phyloP scores from a whole-genome alignment of 2,797 vertebrate species.

The Lepilemur septentrionalis region DNA sequence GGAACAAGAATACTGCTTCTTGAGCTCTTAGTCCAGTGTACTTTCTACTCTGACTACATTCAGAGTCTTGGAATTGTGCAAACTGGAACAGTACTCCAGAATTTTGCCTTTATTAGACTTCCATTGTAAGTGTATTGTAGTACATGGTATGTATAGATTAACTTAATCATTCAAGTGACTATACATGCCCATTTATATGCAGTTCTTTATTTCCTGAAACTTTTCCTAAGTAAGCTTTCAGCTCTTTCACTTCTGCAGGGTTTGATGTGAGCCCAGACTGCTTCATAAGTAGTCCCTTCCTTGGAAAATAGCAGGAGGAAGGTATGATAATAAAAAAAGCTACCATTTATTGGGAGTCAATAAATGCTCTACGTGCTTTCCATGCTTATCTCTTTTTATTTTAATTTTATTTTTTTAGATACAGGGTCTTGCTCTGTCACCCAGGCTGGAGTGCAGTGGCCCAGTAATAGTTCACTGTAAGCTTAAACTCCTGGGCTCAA shows the following conservation, averaged over 20 bases:
- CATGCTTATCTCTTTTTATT: background rate
- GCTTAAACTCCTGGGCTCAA: background rate
- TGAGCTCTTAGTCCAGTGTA: background rate
- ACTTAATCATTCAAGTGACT: background rate
- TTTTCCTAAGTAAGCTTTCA: background rate
- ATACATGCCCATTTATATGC: background rate
- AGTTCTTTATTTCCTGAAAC: background rate
- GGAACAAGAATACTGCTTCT: background rate
- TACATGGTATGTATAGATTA: background rate
- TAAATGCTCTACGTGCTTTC: background rate
- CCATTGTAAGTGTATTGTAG: background rate
- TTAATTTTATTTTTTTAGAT: background rate
- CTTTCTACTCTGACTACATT: background rate
- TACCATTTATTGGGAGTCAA: background rate
- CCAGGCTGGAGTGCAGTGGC: background rate
- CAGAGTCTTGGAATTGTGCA: background rate
- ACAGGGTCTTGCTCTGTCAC: background rate
- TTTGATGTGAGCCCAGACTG: background rate
- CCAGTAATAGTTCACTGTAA: background rate
- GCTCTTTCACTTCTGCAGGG: background rate
- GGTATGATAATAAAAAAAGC: background rate
- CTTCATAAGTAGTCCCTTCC: background rate
- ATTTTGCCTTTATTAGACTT: background rate
- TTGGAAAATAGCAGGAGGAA: background rate
- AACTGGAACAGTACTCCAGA: background rate